Percentiles rank a stretch among this genome's conserved stretches.
These are phyloP conservation scores for Phataginus tetradactyla DNA, from an alignment of 2,797 vertebrate species.

Conservation along the genomic window DNA sequence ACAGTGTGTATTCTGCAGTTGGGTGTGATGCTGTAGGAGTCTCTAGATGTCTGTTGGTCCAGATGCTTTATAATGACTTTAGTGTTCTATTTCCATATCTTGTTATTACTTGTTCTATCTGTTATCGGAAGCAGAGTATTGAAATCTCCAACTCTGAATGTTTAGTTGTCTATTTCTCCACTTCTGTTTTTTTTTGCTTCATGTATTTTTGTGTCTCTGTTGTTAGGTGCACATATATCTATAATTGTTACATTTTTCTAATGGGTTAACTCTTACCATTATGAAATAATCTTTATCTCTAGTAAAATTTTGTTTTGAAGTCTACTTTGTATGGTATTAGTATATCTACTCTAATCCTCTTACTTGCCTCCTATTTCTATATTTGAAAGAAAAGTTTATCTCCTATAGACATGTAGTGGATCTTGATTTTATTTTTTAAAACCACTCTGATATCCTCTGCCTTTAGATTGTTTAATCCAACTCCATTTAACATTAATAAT, in stretches of 20 bases:
- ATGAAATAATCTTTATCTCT: not conserved
- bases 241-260: not conserved
- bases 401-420: not conserved
- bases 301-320: not conserved
- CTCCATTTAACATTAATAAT: not conserved
- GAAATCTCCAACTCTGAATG: not conserved
- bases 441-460: not conserved
- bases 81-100: not conserved
- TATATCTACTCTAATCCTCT: not conserved
- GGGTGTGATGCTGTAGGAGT: not conserved
- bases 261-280: not conserved
- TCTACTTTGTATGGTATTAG: not conserved
- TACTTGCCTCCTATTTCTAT: not conserved
- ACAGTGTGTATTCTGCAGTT: not conserved
- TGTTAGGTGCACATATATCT: not conserved
- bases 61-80: not conserved
- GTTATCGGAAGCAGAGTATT: not conserved
- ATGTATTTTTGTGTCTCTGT: not conserved
- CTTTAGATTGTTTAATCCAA: not conserved
- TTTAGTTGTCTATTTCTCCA: not conserved
- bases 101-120: not conserved
- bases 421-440: not conserved
- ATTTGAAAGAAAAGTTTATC: not conserved
- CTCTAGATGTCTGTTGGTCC: not conserved
- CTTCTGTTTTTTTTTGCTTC: not conserved